These are phyloP conservation scores for Bergia sp. DNA, from an alignment of 92 coral and sea anemone species.

Conservation along the genomic window DNA sequence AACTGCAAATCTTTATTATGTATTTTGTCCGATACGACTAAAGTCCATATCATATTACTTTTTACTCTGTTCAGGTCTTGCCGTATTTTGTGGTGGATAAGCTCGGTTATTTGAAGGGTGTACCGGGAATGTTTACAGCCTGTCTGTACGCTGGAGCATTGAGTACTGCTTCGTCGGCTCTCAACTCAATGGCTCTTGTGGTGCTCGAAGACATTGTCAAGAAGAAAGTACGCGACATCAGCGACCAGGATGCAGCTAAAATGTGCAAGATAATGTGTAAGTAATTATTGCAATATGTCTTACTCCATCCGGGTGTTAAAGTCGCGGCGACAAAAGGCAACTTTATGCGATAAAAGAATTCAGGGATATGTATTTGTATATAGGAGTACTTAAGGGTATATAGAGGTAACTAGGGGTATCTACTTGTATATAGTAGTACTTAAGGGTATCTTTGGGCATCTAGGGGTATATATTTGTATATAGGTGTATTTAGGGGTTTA, in stretches of 20 bases:
- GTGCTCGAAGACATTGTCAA: conserved; percentile 87
- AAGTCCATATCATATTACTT: background rate
- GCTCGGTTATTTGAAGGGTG: conserved; percentile 84
- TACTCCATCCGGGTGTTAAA: too few relatives aligned
- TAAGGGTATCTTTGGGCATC: too few relatives aligned
- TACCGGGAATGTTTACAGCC: conserved; percentile 96
- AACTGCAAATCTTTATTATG: too few relatives aligned
- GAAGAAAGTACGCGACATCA: conserved; percentile 71
- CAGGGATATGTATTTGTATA: too few relatives aligned
- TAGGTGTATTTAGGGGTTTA: too few relatives aligned
- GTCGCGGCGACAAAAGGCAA: too few relatives aligned
- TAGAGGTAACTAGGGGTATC: too few relatives aligned
- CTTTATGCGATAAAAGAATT: too few relatives aligned
- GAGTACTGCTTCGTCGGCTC: conserved; percentile 94
- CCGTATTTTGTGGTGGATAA: conserved; percentile 95
- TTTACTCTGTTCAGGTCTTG: conserved; percentile 60
- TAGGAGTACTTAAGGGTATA: too few relatives aligned
- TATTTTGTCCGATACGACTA: too few relatives aligned
- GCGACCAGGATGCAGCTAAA: conserved; percentile 88
- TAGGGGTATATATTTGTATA: too few relatives aligned
- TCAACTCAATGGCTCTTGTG: conserved; percentile 89
- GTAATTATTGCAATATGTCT: background rate
- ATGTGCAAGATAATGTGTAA: conserved; percentile 88
- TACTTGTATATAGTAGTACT: too few relatives aligned
- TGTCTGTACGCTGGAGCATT: conserved; percentile 95